These are phyloP conservation scores for Acrocera orbiculus DNA, from an alignment of 2,888 invertebrate species.

Conservation along the genomic window DNA sequence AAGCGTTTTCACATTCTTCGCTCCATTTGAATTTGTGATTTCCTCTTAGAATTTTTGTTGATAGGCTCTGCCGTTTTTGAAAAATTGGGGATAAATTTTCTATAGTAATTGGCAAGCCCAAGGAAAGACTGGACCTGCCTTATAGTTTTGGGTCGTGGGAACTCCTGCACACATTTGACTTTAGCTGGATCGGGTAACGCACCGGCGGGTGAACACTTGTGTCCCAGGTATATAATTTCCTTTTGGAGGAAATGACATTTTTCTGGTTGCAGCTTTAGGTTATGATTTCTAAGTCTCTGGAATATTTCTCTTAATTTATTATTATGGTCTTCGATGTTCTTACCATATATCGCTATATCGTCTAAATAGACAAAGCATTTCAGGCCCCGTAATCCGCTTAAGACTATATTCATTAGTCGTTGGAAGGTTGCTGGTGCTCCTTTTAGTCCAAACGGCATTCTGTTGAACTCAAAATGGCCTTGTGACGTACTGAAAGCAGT, in stretches of 20 bases:
- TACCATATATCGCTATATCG: constrained; percentile 15
- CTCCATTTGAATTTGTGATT: too few species aligned
- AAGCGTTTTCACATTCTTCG: too few species aligned
- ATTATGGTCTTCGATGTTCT: constrained; percentile 10
- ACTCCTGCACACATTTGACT: too few species aligned
- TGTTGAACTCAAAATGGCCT: constrained; percentile 17
- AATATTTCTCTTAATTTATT: not conserved
- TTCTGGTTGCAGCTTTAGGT: constrained; percentile 5
- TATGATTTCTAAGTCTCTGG: constrained; percentile 1
- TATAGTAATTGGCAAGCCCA: too few species aligned
- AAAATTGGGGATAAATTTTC: too few species aligned
- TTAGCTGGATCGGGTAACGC: too few species aligned
- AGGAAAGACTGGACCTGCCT: too few species aligned
- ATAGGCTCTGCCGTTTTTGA: too few species aligned
- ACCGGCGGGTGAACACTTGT: too few species aligned
- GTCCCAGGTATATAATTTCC: not conserved
- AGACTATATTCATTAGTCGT: constrained; percentile 13
- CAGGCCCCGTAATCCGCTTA: constrained; percentile 1
- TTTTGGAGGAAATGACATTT: constrained; percentile 13
- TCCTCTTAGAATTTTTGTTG: too few species aligned
- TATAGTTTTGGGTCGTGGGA: too few species aligned
- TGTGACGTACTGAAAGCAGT: constrained; percentile 19
- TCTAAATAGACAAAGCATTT: constrained; percentile 14
- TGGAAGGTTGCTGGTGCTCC: constrained; percentile 20
- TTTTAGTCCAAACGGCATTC: constrained; percentile 20